phyloP scores from a whole-genome alignment of 2,113 vertebrate genomes.

The Rhineura floridana region DNA sequence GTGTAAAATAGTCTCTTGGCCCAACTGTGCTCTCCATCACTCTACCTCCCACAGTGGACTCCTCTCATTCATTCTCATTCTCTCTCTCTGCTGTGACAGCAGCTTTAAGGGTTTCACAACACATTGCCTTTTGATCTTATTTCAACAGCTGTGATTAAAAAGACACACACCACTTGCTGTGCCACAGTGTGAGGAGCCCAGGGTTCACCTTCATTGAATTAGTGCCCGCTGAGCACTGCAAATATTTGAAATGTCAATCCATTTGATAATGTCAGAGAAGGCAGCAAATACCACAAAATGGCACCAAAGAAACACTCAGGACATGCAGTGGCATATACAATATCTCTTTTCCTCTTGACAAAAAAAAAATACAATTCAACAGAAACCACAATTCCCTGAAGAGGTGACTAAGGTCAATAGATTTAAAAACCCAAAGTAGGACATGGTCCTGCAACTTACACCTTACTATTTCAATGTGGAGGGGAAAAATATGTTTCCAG shows the following conservation, averaged over 20 bases:
- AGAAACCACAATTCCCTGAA: slow-evolving; percentile 53
- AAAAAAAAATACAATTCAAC: slow-evolving; percentile 67
- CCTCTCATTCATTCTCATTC: slow-evolving; percentile 62
- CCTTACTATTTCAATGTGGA: slow-evolving; percentile 57
- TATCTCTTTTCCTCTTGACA: slow-evolving; percentile 70
- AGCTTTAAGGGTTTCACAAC: slow-evolving; percentile 77
- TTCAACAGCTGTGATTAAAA: slow-evolving; percentile 82
- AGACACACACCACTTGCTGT: slow-evolving; percentile 84
- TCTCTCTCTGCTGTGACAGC: slow-evolving; percentile 63
- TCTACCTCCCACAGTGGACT: slow-evolving; percentile 43
- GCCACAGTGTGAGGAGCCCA: slow-evolving; percentile 70
- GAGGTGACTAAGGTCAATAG: slow-evolving; percentile 61
- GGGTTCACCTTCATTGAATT: slow-evolving; percentile 84
- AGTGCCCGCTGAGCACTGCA: slow-evolving; percentile 86
- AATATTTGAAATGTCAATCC: slow-evolving; percentile 96
- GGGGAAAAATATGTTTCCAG: neutral
- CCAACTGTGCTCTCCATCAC: slow-evolving; percentile 33
- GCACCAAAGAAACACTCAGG: slow-evolving; percentile 74
- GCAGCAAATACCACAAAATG: slow-evolving; percentile 82
- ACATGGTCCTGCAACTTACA: slow-evolving; percentile 32
- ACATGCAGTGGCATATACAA: slow-evolving; percentile 72
- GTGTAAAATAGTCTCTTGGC: slow-evolving; percentile 19
- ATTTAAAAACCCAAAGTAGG: slow-evolving; percentile 66
- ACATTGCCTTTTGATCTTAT: slow-evolving; percentile 81
- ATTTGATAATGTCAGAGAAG: slow-evolving; percentile 90